phyloP scores from a whole-genome alignment of 2,888 invertebrate genomes.

The Diplolepis rosae region DNA sequence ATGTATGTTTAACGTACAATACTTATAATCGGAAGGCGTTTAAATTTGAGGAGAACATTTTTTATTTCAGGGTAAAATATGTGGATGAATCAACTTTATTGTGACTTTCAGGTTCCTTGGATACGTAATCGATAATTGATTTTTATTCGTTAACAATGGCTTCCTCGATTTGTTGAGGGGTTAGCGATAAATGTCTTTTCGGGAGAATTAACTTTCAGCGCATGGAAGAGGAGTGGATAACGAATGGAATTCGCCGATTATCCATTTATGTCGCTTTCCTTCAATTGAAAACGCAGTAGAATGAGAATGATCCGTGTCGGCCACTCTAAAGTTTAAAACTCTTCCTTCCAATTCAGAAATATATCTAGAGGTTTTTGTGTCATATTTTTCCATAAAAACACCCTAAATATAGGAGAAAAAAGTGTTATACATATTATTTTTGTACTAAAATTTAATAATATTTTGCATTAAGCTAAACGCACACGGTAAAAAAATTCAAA shows the following conservation, averaged over 20 bases:
- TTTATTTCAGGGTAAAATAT: too few relatives aligned
- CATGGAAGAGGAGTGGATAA: neutral
- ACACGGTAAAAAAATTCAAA: too few relatives aligned
- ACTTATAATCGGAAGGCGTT: too few relatives aligned
- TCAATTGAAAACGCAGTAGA: neutral
- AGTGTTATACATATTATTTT: too few relatives aligned
- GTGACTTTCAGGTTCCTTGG: neutral
- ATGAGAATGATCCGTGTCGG: neutral
- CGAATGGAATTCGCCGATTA: conserved; percentile 1
- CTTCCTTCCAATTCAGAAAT: too few relatives aligned
- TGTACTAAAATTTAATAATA: too few relatives aligned
- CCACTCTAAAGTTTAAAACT: neutral
- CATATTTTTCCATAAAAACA: too few relatives aligned
- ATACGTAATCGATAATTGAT: neutral
- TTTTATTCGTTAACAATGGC: neutral
- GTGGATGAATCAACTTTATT: neutral
- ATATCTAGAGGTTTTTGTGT: too few relatives aligned
- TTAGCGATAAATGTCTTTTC: conserved; percentile 10
- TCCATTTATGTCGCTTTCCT: neutral
- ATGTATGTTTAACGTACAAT: too few relatives aligned
- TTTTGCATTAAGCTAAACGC: too few relatives aligned
- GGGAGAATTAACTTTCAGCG: neutral
- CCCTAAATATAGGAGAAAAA: too few relatives aligned
- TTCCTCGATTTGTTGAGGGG: conserved; percentile 10
- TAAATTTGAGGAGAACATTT: too few relatives aligned